Base-by-base conservation (phyloP, 1,140 invertebrate species). In the Reticulitermes speratus region DNA sequence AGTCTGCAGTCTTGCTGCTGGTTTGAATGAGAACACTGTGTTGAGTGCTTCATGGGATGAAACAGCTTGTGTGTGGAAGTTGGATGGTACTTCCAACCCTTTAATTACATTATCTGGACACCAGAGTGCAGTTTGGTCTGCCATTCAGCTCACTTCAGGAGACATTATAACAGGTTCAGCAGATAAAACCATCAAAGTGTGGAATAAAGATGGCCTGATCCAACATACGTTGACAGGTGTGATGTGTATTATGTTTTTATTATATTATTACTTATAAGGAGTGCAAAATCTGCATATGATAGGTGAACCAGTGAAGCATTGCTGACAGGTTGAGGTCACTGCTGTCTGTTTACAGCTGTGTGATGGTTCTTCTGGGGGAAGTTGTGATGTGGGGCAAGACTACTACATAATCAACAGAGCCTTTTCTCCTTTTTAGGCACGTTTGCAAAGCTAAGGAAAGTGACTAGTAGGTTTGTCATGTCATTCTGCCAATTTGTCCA, bases 11-110 rank as follows among this genome's bases (percentile, higher is more conserved):
- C 90, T 97, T 38, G 92, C 91, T 69, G 90, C 92, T 86, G 94
- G 94, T 9, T 92, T 92, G 84, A 92, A 93, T 83, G 84, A 89
- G 16, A 91, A 89, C 52, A 92, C 93, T 30, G 92, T 96, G 89
- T 89, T 95, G 30, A 97, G 95, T 89, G 96, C 97, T 81, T 99
- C 97, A 21, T 99, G 97, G 98, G 98, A 99, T 90, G 93, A 93
- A 87, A 97, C 96, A 23, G 97, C 96, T 0, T 94, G 95, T 89
- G 91, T 98, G 32, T 98, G 97, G 97, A 92, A 93, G 83, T 87
- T 95, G 19, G 89, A 90, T 82, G 91, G 93, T 87, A 89, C 88
- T 38, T 90, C 92, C 3, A 90, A 91, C 55, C 90, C 92, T 48
- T 89, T 90, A 44, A 88, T 90, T 45, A 44, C 23, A 19, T 55